Evolutionary conservation across 2,888 invertebrate species (phyloP).

Genomic region (Spicauda simplicius): DNA sequence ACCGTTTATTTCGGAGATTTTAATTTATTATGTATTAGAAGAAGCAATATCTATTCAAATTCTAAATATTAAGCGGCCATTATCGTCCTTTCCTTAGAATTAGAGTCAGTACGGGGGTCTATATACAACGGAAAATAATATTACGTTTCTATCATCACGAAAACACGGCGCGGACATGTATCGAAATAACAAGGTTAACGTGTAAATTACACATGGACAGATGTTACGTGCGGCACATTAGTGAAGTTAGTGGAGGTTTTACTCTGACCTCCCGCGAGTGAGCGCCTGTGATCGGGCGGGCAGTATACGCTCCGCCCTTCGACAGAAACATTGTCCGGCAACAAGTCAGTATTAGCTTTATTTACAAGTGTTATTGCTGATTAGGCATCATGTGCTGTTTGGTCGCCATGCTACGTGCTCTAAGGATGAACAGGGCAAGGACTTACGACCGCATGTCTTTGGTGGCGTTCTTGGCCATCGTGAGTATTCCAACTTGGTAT

Average conservation of each 20-base stretch:
- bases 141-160: not conserved
- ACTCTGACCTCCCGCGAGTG: not conserved
- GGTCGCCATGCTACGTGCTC: not conserved
- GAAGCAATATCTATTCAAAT: no score
- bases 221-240: not conserved
- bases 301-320: not conserved
- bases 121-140: no score
- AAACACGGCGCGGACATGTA: not conserved
- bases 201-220: not conserved
- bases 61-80: no score
- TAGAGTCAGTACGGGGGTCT: no score
- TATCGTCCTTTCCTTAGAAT: no score
- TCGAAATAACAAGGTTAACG: not conserved
- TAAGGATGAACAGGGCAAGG: not conserved
- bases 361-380: not conserved
- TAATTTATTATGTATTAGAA: no score
- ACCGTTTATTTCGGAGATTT: no score
- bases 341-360: not conserved
- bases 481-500: slow-evolving; percentile 75
- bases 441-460: not conserved
- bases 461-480: slow-evolving; percentile 35
- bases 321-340: not conserved
- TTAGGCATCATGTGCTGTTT: not conserved
- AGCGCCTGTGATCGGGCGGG: not conserved
- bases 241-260: not conserved